Evolutionary conservation across 2,888 invertebrate genomes (phyloP).

Genomic region (Plagodis dolabraria): DNA sequence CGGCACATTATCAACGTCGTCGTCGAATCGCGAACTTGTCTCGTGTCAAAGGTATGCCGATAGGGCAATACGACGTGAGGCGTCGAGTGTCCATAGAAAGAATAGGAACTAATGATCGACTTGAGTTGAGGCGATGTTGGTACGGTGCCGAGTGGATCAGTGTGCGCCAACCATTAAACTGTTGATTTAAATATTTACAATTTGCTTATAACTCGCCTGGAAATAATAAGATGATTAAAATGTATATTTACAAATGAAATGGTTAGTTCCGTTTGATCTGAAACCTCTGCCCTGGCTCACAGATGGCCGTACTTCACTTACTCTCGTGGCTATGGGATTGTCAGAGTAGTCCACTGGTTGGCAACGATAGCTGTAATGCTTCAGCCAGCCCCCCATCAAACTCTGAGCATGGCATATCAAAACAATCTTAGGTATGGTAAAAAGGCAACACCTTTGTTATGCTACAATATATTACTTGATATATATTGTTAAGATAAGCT

Average conservation of each 20-base stretch:
- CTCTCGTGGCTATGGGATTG: conserved; percentile 92
- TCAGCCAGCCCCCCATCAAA: conserved; percentile 96
- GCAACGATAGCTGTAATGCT: conserved; percentile 94
- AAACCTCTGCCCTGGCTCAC: conserved; percentile 45
- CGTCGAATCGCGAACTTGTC: too few species aligned
- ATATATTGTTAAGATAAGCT: too few species aligned
- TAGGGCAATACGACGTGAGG: too few species aligned
- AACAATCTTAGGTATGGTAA: conserved; percentile 48
- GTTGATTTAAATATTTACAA: conserved; percentile 46
- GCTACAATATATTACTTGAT: neutral
- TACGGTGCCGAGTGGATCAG: too few species aligned
- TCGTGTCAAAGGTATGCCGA: too few species aligned
- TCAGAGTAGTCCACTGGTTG: conserved; percentile 96
- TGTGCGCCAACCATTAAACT: too few species aligned
- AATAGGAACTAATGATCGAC: too few species aligned
- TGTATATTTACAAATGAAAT: conserved; percentile 74
- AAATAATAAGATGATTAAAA: conserved; percentile 52
- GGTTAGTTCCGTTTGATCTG: conserved; percentile 62
- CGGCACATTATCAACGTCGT: too few species aligned
- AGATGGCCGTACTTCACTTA: conserved; percentile 84
- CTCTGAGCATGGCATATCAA: conserved; percentile 85
- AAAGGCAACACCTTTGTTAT: neutral
- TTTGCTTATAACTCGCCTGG: conserved; percentile 43
- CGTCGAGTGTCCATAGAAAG: too few species aligned
- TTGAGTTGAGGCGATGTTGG: too few species aligned